A percentile compares a stretch with the other conserved stretches of the same genome.
phyloP scores from a whole-genome alignment of 2,797 vertebrate species.

The Dendrocincla fuliginosa region DNA sequence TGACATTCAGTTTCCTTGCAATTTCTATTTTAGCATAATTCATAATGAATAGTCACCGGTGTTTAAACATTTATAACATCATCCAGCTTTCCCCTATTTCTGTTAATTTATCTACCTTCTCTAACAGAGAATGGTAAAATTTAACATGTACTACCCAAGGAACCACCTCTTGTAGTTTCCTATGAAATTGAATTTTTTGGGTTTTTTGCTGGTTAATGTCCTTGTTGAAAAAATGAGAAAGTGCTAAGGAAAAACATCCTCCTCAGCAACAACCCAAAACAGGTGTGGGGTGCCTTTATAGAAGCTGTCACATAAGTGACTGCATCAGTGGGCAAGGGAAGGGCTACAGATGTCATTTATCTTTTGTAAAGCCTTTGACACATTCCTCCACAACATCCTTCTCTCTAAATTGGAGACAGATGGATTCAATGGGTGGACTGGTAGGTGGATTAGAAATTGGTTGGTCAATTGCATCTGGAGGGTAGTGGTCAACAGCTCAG shows the following conservation, averaged over 20 bases:
- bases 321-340: background rate
- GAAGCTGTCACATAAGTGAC: background rate
- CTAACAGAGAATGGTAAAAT: background rate
- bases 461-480: background rate
- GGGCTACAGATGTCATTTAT: background rate
- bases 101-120: background rate
- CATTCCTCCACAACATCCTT: background rate
- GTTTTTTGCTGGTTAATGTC: background rate
- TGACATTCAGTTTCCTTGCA: background rate
- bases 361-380: background rate
- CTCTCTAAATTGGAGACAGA: background rate
- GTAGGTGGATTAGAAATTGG: background rate
- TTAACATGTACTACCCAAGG: background rate
- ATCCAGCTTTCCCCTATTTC: background rate
- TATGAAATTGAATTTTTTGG: background rate
- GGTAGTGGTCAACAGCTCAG: background rate
- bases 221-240: background rate
- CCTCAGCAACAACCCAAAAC: background rate
- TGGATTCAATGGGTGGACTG: background rate
- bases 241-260: background rate
- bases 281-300: background rate
- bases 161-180: background rate
- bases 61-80: background rate
- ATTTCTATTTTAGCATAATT: background rate
- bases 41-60: background rate